These are phyloP conservation scores for Oryzias woworae DNA, from an alignment of 2,113 vertebrate species.

Conservation along the genomic window DNA sequence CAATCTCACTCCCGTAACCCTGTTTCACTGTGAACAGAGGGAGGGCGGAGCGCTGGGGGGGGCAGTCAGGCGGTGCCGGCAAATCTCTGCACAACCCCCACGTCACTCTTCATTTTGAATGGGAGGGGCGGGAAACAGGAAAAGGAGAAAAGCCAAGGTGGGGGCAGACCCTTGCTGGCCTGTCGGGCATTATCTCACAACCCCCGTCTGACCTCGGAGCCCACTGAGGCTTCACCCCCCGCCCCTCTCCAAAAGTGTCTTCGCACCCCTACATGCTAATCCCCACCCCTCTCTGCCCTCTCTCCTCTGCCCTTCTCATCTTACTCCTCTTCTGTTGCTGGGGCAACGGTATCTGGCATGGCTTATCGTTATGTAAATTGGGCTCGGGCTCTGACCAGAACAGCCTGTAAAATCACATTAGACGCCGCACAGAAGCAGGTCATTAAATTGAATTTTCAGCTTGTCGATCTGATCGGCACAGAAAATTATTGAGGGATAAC, in stretches of 20 bases:
- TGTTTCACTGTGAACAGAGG: slow-evolving; percentile 61
- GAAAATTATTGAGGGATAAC: slow-evolving; percentile 81
- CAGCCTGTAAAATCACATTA: slow-evolving; percentile 84
- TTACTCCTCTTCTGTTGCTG: slow-evolving; percentile 79
- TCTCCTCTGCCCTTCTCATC: slow-evolving; percentile 50
- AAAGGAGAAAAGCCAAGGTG: slow-evolving; percentile 2
- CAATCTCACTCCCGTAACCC: slow-evolving; percentile 62
- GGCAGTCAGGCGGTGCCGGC: slow-evolving; percentile 41
- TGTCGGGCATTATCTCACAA: slow-evolving; percentile 73
- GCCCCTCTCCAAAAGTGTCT: slow-evolving; percentile 29
- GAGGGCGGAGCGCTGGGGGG: background rate
- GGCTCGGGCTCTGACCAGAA: slow-evolving; percentile 80
- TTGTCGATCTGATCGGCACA: slow-evolving; percentile 79
- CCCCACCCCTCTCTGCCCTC: slow-evolving; percentile 48
- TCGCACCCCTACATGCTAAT: slow-evolving; percentile 48
- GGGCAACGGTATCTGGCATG: slow-evolving; percentile 84
- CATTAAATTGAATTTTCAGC: slow-evolving; percentile 85
- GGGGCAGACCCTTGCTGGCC: slow-evolving; percentile 57
- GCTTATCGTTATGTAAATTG: slow-evolving; percentile 88
- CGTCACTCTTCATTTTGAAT: slow-evolving; percentile 43
- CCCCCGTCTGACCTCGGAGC: slow-evolving; percentile 57
- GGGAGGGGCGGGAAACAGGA: slow-evolving; percentile 16
- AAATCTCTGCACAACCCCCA: slow-evolving; percentile 50
- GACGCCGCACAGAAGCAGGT: slow-evolving; percentile 77
- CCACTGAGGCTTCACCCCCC: slow-evolving; percentile 33